Conservation (phyloP, 2,888 invertebrate species). For the Metacarcinus magister region DNA sequence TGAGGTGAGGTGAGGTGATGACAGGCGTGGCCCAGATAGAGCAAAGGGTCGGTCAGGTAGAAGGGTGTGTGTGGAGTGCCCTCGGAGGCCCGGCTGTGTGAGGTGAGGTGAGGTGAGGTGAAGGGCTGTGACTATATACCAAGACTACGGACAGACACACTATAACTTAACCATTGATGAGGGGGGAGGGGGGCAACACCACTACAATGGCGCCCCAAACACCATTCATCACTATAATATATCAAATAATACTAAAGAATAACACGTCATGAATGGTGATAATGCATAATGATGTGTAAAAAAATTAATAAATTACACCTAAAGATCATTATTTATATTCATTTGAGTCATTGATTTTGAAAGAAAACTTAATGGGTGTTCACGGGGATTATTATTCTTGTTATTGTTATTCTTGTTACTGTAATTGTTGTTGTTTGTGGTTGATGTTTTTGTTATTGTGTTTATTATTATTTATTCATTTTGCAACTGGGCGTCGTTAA, state of each 20-base stretch:
- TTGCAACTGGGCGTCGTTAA: not conserved
- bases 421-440: not conserved
- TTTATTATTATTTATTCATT: constrained; percentile 33
- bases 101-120: not conserved
- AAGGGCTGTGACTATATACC: no score
- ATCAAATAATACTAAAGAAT: not conserved
- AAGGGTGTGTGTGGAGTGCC: not conserved
- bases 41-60: not conserved
- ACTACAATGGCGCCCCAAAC: not conserved
- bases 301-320: not conserved
- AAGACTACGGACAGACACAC: no score
- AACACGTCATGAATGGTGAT: not conserved
- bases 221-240: not conserved
- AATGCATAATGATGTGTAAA: not conserved
- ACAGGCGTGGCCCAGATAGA: not conserved
- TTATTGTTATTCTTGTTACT: not conserved
- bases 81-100: not conserved
- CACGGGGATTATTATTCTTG: not conserved
- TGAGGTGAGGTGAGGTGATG: not conserved
- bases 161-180: no score
- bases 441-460: not conserved
- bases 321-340: not conserved
- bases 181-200: not conserved
- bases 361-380: not conserved
- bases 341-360: not conserved